phyloP scores from a whole-genome alignment of 2,797 vertebrate genomes.

The Aphelocoma californica region DNA sequence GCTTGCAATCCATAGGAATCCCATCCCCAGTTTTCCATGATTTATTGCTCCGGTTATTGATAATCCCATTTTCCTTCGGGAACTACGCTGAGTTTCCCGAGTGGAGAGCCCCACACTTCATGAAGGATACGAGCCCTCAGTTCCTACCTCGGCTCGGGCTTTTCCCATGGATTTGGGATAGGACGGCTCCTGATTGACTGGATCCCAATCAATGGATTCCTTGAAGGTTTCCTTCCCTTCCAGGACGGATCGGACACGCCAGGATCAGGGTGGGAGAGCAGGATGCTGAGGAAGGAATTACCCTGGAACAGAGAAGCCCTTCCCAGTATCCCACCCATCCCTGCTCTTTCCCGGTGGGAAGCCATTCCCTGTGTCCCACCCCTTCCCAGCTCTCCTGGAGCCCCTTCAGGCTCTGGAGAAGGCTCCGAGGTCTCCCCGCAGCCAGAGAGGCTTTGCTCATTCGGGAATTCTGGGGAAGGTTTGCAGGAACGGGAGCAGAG shows the following conservation, averaged over 20 bases:
- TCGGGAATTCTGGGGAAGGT: neutral
- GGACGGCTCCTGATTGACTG: no score
- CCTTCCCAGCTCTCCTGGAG: neutral
- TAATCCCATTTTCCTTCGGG: neutral
- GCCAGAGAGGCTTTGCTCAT: neutral
- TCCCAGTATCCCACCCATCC: neutral
- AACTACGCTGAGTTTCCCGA: neutral
- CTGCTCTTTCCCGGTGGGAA: neutral
- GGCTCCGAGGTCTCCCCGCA: neutral
- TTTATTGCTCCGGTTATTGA: neutral
- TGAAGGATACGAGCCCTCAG: neutral
- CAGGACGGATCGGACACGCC: accelerated
- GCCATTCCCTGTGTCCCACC: no score
- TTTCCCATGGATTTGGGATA: neutral
- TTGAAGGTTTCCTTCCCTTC: neutral
- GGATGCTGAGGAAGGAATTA: neutral
- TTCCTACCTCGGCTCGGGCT: neutral
- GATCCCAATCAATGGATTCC: no score
- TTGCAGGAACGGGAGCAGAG: neutral
- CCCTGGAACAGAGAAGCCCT: neutral
- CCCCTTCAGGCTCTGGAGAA: neutral
- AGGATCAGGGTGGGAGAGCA: neutral
- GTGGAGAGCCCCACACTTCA: neutral
- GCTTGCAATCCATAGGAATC: no score
- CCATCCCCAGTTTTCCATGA: neutral